Base-by-base conservation (phyloP, 2,113 vertebrate species). In the Australoheros scitulus region DNA sequence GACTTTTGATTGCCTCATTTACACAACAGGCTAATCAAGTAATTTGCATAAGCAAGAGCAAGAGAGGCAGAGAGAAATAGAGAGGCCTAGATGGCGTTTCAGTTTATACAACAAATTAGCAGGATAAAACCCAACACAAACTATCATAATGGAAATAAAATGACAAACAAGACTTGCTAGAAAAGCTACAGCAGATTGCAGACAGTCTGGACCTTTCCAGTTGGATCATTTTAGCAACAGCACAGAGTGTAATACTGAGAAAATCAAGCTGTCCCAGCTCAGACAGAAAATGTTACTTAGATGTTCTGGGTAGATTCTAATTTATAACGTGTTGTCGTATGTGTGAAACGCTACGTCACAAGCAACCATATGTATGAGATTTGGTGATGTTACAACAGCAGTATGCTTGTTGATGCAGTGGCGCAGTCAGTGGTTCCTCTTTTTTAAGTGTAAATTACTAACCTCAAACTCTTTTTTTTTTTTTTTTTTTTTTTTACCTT, bases 11-110 rank as follows among this genome's bases (percentile, higher is more conserved):
- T 60, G 13, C 9, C 58, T 56, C 55, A 60, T 76, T 75, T 29
- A 70, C 14, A 61, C 17, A 75, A 77, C 38, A 75, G n/a, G 11
- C 56, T 82, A 76, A 88, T 91, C 60, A 84, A 72, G 50, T 26
- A 20, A 81, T 90, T 72, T 64, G 29, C 50, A 70, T n/a, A 50
- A 72, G 64, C 64, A 29, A 61, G 22, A 47, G 6, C 5, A 20
- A 80, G n/a, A 38, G 8, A 80, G 32, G 10, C 4, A 15, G 14
- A 43, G 61, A 59, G 26, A 61, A 56, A 22, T 6, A 5, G 55
- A 56, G 72, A 61, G 22, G 43, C 3, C 26, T 32, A 50, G 43
- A 32, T 20, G 68, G 5, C 13, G 22, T 22, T 34, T 76, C n/a
- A 17, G 36, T 41, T 76, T 41, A 41, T 70, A 50, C 24, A 63